Evolutionary conservation across 2,888 invertebrate species (phyloP), one percentile per base, ranked within the genome.

Genomic region (Brenthis daphne): DNA sequence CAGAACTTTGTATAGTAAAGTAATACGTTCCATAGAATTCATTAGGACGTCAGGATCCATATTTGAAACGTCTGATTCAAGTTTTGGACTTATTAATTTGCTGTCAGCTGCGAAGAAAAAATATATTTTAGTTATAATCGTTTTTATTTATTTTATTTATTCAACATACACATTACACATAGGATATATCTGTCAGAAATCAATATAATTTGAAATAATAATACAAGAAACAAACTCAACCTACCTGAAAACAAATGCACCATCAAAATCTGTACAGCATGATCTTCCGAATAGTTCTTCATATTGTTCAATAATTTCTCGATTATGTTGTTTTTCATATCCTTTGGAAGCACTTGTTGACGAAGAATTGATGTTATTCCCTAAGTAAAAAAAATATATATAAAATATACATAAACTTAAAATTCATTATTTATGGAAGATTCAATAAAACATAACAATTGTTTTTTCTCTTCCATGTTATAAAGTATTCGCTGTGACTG

Each of bases 21-120:
- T 92, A 1, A 92, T 86, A 0, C 92, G 80, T 66, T 92, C 92
- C 92, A 92, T 92, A 0, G 92, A 90, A 75, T 82, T 90, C 90
- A 92, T 92, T 0, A 92, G 79, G 0, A 92, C 82, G 65, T 92
- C 92, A 0, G 92, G 92, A 14, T 92, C 92, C 92, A 92, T 92
- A 74, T 92, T 90, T 0, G 92, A 92, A 0, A 89, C 90, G 75
- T 92, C 90, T 0, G 85, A 80, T 0, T 89, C 84, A 2, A 88
- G 76, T 69, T 88, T 89, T 0, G 92, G 90, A 53, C 86, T 89
- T 12, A 90, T 75, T 0, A 90, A 83, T 75, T 86, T 91, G 78
- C 80, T 89, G 79, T 92, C 90, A 0, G 88, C 92, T 92, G 82
- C n/a, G 80, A 78, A 64, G 67, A 54, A 43, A 67, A 29, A 51